phyloP scores from a whole-genome alignment of 2,797 vertebrate genomes.

The Pogonophryne albipinna region DNA sequence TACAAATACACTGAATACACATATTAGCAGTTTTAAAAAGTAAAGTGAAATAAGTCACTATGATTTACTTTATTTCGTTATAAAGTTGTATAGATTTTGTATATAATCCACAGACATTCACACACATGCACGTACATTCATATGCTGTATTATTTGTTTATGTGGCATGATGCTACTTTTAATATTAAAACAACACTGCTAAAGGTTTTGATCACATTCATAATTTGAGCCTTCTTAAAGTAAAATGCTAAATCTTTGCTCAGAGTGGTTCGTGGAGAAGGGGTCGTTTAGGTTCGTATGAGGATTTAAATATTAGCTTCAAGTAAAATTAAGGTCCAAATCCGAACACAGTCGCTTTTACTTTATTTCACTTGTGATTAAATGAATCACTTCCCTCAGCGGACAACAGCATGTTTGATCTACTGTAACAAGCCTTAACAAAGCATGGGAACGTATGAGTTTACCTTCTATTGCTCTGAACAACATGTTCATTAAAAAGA shows the following conservation, averaged over 20 bases:
- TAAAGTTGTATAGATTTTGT: not conserved
- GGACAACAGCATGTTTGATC: constrained; percentile 47
- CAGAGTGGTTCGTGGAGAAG: not conserved
- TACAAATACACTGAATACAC: not conserved
- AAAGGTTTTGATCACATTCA: not conserved
- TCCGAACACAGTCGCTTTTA: constrained; percentile 1
- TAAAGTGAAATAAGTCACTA: not conserved
- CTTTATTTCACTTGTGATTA: constrained; percentile 12
- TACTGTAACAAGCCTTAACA: constrained; percentile 50
- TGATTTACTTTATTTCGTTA: not conserved
- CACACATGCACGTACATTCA: too few relatives aligned
- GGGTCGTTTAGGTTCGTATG: not conserved
- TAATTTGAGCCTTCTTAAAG: not conserved
- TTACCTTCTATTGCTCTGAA: constrained; percentile 62
- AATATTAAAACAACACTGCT: too few relatives aligned
- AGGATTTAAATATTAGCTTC: constrained; percentile 12
- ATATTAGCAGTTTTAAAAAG: not conserved
- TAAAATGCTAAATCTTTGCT: not conserved
- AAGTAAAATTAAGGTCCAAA: not conserved
- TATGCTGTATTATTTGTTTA: too few relatives aligned
- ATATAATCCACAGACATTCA: not conserved
- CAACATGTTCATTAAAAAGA: constrained; percentile 85
- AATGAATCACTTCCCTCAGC: constrained; percentile 15
- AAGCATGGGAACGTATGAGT: constrained; percentile 53
- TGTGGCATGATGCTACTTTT: too few relatives aligned